Base-by-base conservation (phyloP, 2,113 vertebrate species). In the Morone saxatilis region DNA sequence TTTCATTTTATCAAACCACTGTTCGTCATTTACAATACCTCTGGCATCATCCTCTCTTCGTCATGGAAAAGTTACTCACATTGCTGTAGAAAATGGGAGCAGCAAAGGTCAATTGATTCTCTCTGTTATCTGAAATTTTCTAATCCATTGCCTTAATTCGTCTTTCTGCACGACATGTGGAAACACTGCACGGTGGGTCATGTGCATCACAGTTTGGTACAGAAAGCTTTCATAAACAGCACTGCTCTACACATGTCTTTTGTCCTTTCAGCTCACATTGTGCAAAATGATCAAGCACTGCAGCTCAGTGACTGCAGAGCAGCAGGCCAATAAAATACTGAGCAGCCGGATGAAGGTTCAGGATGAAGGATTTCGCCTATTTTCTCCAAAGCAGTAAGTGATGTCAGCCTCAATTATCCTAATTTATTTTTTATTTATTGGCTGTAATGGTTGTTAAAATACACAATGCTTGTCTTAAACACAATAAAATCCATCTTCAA, bases 91-190 rank as follows among this genome's bases (percentile, higher is more conserved):
- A 75, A 87, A 77, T 31, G 40, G 68, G 67, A 70, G 63, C 48
- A 53, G 67, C 11, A 78, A 78, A 88, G 78, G 84, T 88, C 86
- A 82, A 79, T 50, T 43, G 70, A 86, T 89, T 84, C 48, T 59
- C 43, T 67, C 67, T 57, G 61, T 84, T 83, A 62, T 66, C 63
- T 70, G 71, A 77, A 22, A 47, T 0, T n/a, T 51, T 80, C 36
- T 79, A 76, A 85, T 81, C 51, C 6, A 17, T 36, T 62, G 53
- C 0, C 66, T 31, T 7, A 68, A 70, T 31, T 54, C 12, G 10
- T 51, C 45, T 47, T 56, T 47, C 41, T 61, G 63, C 56, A 17
- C 22, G 7, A 51, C 22, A 31, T 22, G 43, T 45, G 17, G 17
- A 57, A 19, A 36, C 7, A 1, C 51, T 22, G 43, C 57, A 22